phyloP scores from a whole-genome alignment of 2,797 vertebrate genomes.

The Decapterus maruadsi region DNA sequence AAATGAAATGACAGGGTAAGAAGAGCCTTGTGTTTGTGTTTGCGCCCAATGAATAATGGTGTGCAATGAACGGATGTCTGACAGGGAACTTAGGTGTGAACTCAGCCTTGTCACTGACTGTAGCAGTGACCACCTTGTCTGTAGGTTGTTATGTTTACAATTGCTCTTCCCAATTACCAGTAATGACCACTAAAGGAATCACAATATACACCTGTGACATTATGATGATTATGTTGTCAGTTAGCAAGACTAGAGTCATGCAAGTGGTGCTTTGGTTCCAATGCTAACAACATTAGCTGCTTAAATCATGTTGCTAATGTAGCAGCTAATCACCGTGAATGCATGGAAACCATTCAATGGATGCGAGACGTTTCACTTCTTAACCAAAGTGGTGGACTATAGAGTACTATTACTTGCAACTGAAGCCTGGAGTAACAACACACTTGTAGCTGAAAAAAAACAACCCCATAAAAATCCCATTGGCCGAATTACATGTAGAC shows the following conservation, averaged over 20 bases:
- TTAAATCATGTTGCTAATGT: too few species aligned
- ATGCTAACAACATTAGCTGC: too few species aligned
- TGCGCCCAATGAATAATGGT: slow-evolving; percentile 48
- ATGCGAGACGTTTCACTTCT: not conserved
- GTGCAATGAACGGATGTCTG: slow-evolving; percentile 43
- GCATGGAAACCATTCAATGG: not conserved
- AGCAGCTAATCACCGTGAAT: too few species aligned
- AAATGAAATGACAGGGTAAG: slow-evolving; percentile 20
- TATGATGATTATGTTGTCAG: not conserved
- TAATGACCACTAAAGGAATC: not conserved
- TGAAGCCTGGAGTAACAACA: not conserved
- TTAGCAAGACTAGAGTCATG: not conserved
- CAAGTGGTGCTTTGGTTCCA: not conserved
- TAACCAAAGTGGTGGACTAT: not conserved
- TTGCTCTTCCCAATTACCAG: not conserved
- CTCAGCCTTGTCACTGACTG: slow-evolving; percentile 31
- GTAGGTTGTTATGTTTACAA: slow-evolving; percentile 3
- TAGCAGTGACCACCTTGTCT: slow-evolving; percentile 20
- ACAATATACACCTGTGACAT: too few species aligned
- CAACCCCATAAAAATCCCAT: too few species aligned
- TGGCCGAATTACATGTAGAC: not conserved
- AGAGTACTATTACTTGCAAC: too few species aligned
- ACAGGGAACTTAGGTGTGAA: slow-evolving; percentile 25
- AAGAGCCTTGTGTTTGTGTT: slow-evolving; percentile 23
- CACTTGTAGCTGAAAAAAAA: not conserved